These are phyloP conservation scores for Limnephilus rhombicus DNA, from an alignment of 2,888 invertebrate species.

Conservation along the genomic window DNA sequence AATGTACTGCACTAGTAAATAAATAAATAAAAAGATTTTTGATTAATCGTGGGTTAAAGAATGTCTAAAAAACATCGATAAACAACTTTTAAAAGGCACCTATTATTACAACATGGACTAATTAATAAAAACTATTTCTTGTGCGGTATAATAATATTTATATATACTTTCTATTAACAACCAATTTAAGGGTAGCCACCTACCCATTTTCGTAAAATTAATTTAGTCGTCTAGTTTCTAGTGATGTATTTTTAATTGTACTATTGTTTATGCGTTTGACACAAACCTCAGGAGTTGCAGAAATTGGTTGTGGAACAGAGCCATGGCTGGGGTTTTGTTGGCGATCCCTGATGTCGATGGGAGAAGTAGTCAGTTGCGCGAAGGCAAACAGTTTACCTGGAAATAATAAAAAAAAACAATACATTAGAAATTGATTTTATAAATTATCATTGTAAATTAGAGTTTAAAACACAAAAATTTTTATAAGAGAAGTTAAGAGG, in stretches of 20 bases:
- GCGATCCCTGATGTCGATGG: not conserved
- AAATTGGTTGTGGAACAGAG: conserved; percentile 1
- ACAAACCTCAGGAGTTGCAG: not conserved
- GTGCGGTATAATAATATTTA: too few species aligned
- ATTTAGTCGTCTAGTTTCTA: not conserved
- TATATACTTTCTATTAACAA: not conserved
- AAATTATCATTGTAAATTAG: too few species aligned
- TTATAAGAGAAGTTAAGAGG: too few species aligned
- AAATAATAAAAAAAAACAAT: not conserved
- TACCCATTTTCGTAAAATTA: not conserved
- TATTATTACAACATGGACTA: too few species aligned
- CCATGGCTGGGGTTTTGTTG: not conserved
- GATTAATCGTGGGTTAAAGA: too few species aligned
- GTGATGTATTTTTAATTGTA: not conserved
- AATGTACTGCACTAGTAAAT: too few species aligned
- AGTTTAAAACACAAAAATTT: not conserved
- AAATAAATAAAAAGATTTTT: too few species aligned
- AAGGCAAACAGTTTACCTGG: not conserved
- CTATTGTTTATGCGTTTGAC: not conserved
- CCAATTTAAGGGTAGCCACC: not conserved
- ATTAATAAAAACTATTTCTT: too few species aligned
- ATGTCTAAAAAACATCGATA: too few species aligned
- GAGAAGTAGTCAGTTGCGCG: not conserved
- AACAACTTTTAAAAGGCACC: too few species aligned
- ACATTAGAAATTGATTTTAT: not conserved